These are phyloP conservation scores for Xiphophorus hellerii DNA, from an alignment of 2,113 vertebrate genomes.

Conservation along the genomic window DNA sequence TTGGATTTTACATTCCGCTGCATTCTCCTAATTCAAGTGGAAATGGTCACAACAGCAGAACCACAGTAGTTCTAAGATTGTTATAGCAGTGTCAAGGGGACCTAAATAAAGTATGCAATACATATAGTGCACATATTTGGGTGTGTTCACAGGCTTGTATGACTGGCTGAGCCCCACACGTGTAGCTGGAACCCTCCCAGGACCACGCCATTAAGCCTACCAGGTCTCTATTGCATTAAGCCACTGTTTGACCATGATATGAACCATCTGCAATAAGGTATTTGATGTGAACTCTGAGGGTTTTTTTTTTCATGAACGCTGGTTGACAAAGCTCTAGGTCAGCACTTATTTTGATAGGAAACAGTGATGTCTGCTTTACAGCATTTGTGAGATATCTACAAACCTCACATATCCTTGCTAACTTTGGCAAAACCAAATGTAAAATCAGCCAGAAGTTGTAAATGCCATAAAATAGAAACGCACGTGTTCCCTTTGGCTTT, in stretches of 20 bases:
- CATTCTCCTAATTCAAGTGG: conserved; percentile 37
- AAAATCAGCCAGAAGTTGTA: conserved; percentile 19
- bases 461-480: conserved; percentile 8
- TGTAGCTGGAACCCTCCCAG: conserved; percentile 31
- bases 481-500: neutral
- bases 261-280: conserved; percentile 11
- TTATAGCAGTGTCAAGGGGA: neutral
- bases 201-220: neutral
- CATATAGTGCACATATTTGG: conserved; percentile 11
- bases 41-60: conserved; percentile 31
- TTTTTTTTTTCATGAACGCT: neutral
- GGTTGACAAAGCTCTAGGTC: conserved; percentile 5
- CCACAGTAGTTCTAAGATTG: conserved; percentile 26
- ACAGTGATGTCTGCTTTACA: conserved; percentile 3
- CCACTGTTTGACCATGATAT: conserved; percentile 5
- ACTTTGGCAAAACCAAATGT: conserved; percentile 9
- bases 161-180: neutral
- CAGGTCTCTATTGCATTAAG: neutral
- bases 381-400: conserved; percentile 17
- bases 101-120: conserved; percentile 30
- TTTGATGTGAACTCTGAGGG: conserved; percentile 8
- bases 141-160: conserved; percentile 1
- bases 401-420: conserved; percentile 15
- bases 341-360: conserved; percentile 35
- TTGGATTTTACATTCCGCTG: conserved; percentile 46